Evolutionary conservation across 2,113 vertebrate species (phyloP), one percentile per base, ranked within the genome.

Genomic region (Nothoprocta pentlandii): DNA sequence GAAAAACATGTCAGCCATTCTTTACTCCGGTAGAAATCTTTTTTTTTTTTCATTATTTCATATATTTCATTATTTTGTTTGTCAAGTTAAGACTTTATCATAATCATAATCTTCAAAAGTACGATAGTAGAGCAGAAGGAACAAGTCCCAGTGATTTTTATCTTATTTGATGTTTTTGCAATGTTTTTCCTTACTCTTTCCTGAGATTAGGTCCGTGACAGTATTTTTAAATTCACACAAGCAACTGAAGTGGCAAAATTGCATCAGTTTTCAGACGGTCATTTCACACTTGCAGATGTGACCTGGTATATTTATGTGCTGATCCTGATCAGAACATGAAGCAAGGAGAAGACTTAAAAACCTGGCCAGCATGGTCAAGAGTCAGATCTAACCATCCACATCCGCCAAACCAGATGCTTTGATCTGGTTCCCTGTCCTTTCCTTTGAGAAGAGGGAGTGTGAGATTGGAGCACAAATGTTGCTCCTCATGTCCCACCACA

Each of bases 381-480:
- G 28, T 19, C 70, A 75, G 56, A 17, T 26, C 54, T 25, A 15
- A 17, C 8, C 34, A 92, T 10, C 12, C 28, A 28, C 4, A 9
- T 71, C 58, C 56, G 61, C 6, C 23, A 42, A 81, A 86, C 12
- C 23, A 13, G 4, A 28, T 4, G 9, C 10, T 80, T 79, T 51
- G 25, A 8, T 44, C 12, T 30, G 5, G 11, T 78, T 58, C 4
- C 0, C 54, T 58, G 0, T 20, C 34, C 68, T 86, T 84, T 75
- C 16, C 39, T 81, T 56, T 1, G 0, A 56, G 58, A 81, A 8
- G 3, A 0, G 1, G 42, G 39, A 83, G 20, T 54, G 64, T 86
- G 58, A 80, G 21, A 69, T 80, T 68, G 68, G 3, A 20, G 13
- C 25, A 11, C 16, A 0, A 41, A 3, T 54, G n/a, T 16, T 87